Evolutionary conservation across 2,113 vertebrate genomes (phyloP).

Genomic region (Nanorana parkeri): DNA sequence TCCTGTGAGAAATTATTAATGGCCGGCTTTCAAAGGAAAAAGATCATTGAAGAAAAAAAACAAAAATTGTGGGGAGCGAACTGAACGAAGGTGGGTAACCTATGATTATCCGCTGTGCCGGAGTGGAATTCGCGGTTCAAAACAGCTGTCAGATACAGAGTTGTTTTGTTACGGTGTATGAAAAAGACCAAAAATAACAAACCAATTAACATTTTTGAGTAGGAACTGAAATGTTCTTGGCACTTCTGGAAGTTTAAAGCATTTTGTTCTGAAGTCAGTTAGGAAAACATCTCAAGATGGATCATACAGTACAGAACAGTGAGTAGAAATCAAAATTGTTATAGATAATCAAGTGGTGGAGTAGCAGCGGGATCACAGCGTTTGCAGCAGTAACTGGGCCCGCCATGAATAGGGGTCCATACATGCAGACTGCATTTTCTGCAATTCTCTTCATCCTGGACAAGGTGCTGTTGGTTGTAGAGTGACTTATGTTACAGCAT

Average conservation of each 20-base stretch:
- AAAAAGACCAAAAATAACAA: slow-evolving; percentile 32
- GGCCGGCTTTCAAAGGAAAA: slow-evolving; percentile 56
- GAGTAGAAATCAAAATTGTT: too few relatives aligned
- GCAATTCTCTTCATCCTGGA: too few relatives aligned
- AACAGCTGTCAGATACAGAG: slow-evolving; percentile 40
- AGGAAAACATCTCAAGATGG: too few relatives aligned
- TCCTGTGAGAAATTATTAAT: slow-evolving; percentile 51
- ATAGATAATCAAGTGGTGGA: too few relatives aligned
- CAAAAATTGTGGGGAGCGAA: neutral
- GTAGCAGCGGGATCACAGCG: too few relatives aligned
- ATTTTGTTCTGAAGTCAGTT: neutral
- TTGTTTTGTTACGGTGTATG: slow-evolving; percentile 5
- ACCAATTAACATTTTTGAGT: neutral
- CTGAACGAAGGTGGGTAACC: neutral
- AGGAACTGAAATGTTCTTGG: slow-evolving; percentile 12
- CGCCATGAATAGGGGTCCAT: too few relatives aligned
- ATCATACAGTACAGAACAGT: too few relatives aligned
- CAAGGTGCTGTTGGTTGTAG: too few relatives aligned
- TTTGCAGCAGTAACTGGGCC: too few relatives aligned
- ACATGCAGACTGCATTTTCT: too few relatives aligned
- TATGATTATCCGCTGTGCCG: neutral
- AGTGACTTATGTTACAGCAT: too few relatives aligned
- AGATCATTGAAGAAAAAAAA: slow-evolving; percentile 37
- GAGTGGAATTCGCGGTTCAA: slow-evolving; percentile 10
- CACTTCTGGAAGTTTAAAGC: slow-evolving; percentile 6